A percentile compares a stretch with the other conserved stretches of the same genome.
Evolutionary conservation across 2,113 vertebrate species (phyloP).

Genomic region (Chloropsis cyanopogon): DNA sequence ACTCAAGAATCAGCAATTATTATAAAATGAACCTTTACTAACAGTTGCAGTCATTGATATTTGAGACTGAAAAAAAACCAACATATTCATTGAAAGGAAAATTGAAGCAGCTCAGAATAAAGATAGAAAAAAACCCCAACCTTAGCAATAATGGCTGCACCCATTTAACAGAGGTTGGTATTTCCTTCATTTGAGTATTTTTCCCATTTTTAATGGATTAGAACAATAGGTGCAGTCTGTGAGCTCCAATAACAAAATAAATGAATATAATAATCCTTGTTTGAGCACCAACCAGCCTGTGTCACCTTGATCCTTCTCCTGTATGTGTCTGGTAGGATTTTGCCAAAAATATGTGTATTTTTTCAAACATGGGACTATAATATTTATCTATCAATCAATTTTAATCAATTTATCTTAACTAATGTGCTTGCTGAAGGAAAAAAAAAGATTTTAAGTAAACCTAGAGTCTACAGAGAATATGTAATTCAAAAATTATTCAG

Average conservation of each 20-base stretch:
- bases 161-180: not conserved
- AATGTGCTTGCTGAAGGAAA: not conserved
- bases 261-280: not conserved
- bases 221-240: not conserved
- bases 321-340: not conserved
- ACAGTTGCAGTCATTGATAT: not conserved
- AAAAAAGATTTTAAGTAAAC: not conserved
- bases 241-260: not conserved
- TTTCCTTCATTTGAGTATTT: not conserved
- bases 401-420: not conserved
- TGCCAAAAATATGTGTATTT: not conserved
- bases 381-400: not conserved
- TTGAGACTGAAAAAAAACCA: not conserved
- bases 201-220: not conserved
- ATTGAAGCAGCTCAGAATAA: not conserved
- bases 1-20: not conserved
- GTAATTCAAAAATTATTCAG: not conserved
- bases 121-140: accelerated
- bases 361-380: not conserved
- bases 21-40: not conserved
- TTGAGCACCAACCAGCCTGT: not conserved
- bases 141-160: not conserved
- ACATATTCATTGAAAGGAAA: not conserved
- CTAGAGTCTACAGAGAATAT: not conserved
- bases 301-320: not conserved